Conservation (phyloP, 2,888 invertebrate genomes). For the Iphiclides podalirius region DNA sequence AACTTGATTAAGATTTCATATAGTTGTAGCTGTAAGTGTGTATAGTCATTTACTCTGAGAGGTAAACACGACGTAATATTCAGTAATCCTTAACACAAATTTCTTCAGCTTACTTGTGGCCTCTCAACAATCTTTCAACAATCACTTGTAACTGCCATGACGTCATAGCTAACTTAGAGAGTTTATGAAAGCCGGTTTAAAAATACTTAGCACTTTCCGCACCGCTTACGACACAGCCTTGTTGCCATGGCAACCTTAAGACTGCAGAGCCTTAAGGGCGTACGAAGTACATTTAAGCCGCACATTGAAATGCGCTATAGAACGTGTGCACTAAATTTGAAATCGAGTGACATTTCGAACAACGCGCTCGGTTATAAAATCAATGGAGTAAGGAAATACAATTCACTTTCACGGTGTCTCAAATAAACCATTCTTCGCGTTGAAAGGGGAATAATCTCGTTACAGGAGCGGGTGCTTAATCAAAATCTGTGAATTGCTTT, state of each 20-base stretch:
- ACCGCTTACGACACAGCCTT: neutral
- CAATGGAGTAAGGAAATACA: slow-evolving; percentile 74
- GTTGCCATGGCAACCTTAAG: neutral
- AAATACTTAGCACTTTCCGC: neutral
- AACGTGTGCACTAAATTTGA: slow-evolving; percentile 27
- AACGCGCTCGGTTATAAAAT: slow-evolving; percentile 50
- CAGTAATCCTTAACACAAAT: neutral
- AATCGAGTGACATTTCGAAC: slow-evolving; percentile 38
- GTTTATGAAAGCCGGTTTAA: neutral
- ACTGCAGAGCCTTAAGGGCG: neutral
- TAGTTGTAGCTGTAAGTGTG: no score
- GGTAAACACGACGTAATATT: neutral
- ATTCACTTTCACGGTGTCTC: slow-evolving; percentile 77
- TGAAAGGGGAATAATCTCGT: slow-evolving; percentile 79
- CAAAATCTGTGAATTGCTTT: slow-evolving; percentile 80
- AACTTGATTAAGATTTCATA: no score
- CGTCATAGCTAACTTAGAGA: slow-evolving; percentile 1
- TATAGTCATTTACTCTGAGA: no score
- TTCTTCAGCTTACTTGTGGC: neutral
- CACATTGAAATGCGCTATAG: neutral
- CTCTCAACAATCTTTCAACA: neutral
- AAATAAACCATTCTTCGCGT: slow-evolving; percentile 78
- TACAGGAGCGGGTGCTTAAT: slow-evolving; percentile 76
- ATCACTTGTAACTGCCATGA: neutral
- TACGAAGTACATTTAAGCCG: neutral